A percentile compares a stretch with the other conserved stretches of the same genome.
These are phyloP conservation scores for Parnassius smintheus DNA, from an alignment of 2,888 invertebrate genomes.

Conservation along the genomic window DNA sequence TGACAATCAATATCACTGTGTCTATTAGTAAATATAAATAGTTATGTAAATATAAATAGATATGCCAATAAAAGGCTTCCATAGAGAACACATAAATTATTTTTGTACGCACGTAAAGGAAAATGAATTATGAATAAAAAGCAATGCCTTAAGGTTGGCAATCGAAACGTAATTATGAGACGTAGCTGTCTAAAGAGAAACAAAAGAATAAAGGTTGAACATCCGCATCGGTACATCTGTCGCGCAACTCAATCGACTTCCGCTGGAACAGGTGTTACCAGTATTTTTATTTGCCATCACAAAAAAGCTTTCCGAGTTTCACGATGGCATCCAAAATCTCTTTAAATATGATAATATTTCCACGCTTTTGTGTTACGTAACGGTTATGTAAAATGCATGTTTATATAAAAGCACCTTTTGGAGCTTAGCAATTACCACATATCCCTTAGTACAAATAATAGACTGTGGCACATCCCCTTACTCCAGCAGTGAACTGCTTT, in stretches of 20 bases:
- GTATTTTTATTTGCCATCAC: conserved; percentile 17
- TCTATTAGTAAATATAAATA: no score
- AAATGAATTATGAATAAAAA: conserved; percentile 7
- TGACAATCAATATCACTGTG: no score
- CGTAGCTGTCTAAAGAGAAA: conserved; percentile 9
- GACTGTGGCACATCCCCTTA: no score
- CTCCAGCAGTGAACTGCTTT: no score
- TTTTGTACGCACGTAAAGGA: background rate
- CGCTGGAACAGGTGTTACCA: conserved; percentile 26
- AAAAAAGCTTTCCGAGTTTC: conserved; percentile 14
- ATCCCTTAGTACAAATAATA: no score
- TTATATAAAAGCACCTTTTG: background rate
- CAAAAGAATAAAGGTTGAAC: conserved; percentile 14
- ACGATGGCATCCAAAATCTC: background rate
- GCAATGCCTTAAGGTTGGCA: background rate
- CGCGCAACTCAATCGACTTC: conserved; percentile 15
- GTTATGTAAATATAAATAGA: no score
- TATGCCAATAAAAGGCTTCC: no score
- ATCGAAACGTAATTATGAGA: conserved; percentile 18
- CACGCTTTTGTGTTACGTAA: background rate
- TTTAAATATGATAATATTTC: conserved; percentile 2
- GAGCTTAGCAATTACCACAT: no score
- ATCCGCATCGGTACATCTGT: conserved; percentile 22
- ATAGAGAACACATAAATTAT: background rate
- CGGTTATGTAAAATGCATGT: background rate